phyloP scores from a whole-genome alignment of 1,140 invertebrate species.

The Trichonephila inaurata region DNA sequence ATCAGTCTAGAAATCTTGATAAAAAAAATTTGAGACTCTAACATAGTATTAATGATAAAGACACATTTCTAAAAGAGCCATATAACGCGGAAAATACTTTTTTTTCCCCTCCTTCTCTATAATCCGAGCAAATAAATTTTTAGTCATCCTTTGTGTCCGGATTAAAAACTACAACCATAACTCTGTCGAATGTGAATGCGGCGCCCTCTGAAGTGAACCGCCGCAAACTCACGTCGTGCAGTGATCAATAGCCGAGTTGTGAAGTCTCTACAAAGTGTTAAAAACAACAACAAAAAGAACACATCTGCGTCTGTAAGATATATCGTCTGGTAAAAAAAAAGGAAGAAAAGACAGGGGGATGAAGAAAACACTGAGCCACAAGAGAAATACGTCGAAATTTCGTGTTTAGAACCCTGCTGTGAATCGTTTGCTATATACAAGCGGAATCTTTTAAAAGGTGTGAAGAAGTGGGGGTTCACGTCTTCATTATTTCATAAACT shows the following conservation, averaged over 20 bases:
- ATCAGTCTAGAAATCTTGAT: too few species aligned
- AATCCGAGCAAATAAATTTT: conserved; percentile 59
- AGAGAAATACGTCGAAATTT: conserved; percentile 57
- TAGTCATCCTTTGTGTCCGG: conserved; percentile 53
- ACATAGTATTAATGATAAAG: too few species aligned
- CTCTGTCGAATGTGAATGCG: neutral
- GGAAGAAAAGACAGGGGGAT: neutral
- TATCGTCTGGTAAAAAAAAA: conserved; percentile 14
- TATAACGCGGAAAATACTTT: too few species aligned
- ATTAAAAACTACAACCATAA: conserved; percentile 50
- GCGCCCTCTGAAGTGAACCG: conserved; percentile 50
- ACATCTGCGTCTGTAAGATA: neutral
- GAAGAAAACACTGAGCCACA: neutral
- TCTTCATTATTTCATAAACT: conserved; percentile 60
- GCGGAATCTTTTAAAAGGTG: conserved; percentile 4
- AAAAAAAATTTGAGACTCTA: too few species aligned
- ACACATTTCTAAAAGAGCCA: too few species aligned
- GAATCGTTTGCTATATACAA: neutral
- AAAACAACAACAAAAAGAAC: neutral
- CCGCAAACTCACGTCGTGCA: conserved; percentile 15
- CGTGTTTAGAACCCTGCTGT: conserved; percentile 40
- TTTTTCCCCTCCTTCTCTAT: neutral
- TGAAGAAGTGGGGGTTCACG: conserved; percentile 40
- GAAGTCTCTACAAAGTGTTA: conserved; percentile 13
- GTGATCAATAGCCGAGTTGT: neutral